phyloP scores from a whole-genome alignment of 2,888 invertebrate species.

The Cosmia pyralina region DNA sequence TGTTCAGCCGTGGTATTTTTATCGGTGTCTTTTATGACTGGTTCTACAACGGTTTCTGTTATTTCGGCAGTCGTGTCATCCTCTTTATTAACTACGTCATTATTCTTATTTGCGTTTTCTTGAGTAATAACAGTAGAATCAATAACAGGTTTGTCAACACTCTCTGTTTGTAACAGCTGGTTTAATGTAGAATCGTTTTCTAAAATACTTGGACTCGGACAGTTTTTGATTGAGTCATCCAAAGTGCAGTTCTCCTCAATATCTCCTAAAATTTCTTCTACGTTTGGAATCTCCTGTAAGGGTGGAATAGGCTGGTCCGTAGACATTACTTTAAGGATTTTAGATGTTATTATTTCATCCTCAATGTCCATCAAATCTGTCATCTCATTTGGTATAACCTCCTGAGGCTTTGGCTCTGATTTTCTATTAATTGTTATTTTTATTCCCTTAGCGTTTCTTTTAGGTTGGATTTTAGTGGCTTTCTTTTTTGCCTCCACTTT shows the following conservation, averaged over 20 bases:
- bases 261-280: constrained; percentile 45
- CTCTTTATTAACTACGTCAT: neutral
- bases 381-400: constrained; percentile 4
- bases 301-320: constrained; percentile 9
- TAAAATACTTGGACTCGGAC: constrained; percentile 48
- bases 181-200: constrained; percentile 27
- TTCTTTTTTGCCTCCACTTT: constrained; percentile 40
- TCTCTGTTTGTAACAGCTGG: constrained; percentile 17
- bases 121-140: constrained; percentile 5
- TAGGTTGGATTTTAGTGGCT: constrained; percentile 48
- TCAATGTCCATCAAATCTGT: constrained; percentile 68
- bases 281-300: constrained; percentile 39
- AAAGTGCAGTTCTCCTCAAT: constrained; percentile 20
- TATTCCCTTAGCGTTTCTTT: constrained; percentile 32
- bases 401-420: constrained; percentile 10
- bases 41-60: neutral
- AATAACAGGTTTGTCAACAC: neutral
- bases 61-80: neutral
- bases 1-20: constrained; percentile 3
- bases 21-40: neutral
- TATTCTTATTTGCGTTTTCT: neutral
- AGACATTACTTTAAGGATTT: constrained; percentile 64
- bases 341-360: constrained; percentile 68
- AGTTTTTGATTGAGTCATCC: constrained; percentile 4
- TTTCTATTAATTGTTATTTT: constrained; percentile 1